Base-by-base conservation (phyloP, 2,888 invertebrate species). In the Adela reaumurella region DNA sequence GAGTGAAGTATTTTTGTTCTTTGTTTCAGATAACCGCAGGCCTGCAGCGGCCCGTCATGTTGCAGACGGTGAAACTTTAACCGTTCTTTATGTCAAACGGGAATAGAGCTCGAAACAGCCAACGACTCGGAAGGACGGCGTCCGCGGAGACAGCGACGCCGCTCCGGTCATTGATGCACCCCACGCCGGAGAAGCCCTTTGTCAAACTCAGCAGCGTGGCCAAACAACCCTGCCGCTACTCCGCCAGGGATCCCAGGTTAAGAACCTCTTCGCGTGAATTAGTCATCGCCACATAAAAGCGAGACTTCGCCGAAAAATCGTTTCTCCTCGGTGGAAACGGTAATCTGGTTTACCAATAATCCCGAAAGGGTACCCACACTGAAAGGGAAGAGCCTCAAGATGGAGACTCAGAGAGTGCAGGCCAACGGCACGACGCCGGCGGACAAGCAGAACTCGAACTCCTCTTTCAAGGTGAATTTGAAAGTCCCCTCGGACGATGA, bases 221-320 rank as follows among this genome's bases (percentile, higher is more conserved):
- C 18, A 74, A 71, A 64, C 73, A 67, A 59, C 74, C 73, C 55
- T 76, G 73, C 68, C 70, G 76, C 55, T 80, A 79, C 62, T 80
- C 79, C 45, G 80, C 79, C 55, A 79, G 81, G 71, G 83, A 84
- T 61, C 84, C 84, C 54, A 80, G 83, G 61, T 82, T 83, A 81
- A 83, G 82, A 80, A 66, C 81, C 52, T 81, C 69, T 68, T 76
- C 77, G 41, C 65, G 73, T 74, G 77, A 78, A 65, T 62, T 67
- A 61, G 64, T 59, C 50, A 62, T 65, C 60, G 35, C 35, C 35
- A 35, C 6, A 35, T 35, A 35, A 14, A 35, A 8, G 11, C 35
- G 35, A 35, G 35, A 11, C 6, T 3, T 11, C 35, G 35, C 35
- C 35, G n/a, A 35, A 35, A 14, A 24, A 24, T 24, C 24, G 24